A percentile compares a stretch with the other conserved stretches of the same genome.
phyloP scores from a whole-genome alignment of 2,797 vertebrate genomes.

The Sebastes baramenuke region DNA sequence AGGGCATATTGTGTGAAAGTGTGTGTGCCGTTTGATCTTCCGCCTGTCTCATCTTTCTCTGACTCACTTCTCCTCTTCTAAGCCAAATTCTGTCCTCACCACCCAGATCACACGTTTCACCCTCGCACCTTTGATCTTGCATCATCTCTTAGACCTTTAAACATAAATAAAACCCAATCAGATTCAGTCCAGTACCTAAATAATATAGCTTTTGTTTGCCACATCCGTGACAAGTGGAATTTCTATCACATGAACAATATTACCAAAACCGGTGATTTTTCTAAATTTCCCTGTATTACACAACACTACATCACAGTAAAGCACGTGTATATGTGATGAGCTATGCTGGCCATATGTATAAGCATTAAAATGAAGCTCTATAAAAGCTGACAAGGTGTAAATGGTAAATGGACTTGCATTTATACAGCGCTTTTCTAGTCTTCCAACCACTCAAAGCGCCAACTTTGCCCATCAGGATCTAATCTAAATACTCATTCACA shows the following conservation, averaged over 20 bases:
- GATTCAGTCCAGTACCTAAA: not conserved
- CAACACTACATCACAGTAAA: not conserved
- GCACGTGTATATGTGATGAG: not conserved
- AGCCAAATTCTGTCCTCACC: slow-evolving; percentile 10
- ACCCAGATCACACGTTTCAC: slow-evolving; percentile 22
- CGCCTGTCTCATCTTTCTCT: slow-evolving; percentile 28
- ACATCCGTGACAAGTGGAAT: not conserved
- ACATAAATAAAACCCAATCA: not conserved
- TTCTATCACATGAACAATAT: not conserved
- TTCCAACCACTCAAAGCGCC: too few species aligned
- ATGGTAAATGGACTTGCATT: too few species aligned
- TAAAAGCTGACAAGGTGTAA: not conserved
- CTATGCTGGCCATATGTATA: not conserved
- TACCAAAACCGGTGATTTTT: not conserved
- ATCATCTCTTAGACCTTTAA: not conserved
- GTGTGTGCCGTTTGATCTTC: slow-evolving; percentile 43
- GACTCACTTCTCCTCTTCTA: slow-evolving; percentile 11
- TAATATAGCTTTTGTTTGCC: not conserved
- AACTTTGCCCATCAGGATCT: too few species aligned
- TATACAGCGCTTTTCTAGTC: too few species aligned
- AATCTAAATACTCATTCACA: too few species aligned
- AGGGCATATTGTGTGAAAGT: slow-evolving; percentile 22
- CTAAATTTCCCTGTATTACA: not conserved
- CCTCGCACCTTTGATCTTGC: slow-evolving; percentile 22
- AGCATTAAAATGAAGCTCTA: not conserved